Evolutionary conservation across 2,113 vertebrate species (phyloP).

Genomic region (Silurus glanis): DNA sequence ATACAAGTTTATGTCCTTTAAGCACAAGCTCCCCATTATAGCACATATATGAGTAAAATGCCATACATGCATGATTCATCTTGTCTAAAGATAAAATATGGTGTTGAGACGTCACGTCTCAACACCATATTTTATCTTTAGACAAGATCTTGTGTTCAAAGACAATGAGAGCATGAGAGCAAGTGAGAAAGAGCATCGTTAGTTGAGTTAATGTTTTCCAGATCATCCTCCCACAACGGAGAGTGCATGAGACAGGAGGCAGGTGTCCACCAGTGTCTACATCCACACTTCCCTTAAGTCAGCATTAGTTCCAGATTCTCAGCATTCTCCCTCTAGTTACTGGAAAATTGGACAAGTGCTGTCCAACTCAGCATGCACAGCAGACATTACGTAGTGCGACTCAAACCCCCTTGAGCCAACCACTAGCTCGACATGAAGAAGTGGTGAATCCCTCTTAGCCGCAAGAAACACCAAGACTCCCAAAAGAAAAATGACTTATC

Average conservation of each 20-base stretch:
- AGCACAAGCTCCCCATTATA: background rate
- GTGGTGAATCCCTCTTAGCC: conserved; percentile 2
- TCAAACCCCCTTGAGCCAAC: conserved; percentile 11
- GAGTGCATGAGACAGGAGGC: conserved; percentile 39
- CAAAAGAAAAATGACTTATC: background rate
- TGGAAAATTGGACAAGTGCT: conserved; percentile 19
- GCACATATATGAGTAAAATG: conserved; percentile 13
- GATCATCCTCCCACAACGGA: conserved; percentile 20
- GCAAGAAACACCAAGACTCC: background rate
- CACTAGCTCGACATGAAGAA: conserved; percentile 28
- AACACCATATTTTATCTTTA: too few species aligned
- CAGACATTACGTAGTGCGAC: conserved; percentile 37
- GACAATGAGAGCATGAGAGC: background rate
- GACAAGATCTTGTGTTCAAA: conserved; percentile 9
- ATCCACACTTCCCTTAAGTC: conserved; percentile 8
- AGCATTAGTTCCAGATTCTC: conserved; percentile 52
- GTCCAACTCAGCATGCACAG: conserved; percentile 15
- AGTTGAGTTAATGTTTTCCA: conserved; percentile 41
- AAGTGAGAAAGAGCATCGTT: conserved; percentile 10
- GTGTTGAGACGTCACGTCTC: background rate
- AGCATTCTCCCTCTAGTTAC: conserved; percentile 37
- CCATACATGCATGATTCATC: conserved; percentile 19
- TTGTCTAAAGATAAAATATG: conserved; percentile 31
- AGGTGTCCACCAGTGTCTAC: conserved; percentile 46
- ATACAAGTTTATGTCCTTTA: background rate